Base-by-base conservation (phyloP, 2,888 invertebrate species). In the Phragmatobia fuliginosa region DNA sequence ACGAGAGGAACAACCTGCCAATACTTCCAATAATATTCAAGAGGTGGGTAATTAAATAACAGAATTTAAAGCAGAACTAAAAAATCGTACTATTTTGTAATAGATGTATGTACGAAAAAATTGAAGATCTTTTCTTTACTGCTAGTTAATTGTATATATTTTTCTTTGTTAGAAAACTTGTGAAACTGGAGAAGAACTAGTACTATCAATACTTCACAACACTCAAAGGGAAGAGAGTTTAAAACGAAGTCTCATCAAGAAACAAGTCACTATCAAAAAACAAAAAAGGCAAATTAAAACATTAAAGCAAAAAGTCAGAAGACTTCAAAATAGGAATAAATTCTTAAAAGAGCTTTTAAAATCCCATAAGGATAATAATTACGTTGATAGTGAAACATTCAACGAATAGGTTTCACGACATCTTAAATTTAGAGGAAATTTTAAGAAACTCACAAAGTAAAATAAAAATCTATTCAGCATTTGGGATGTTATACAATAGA, bases 251-350 rank as follows among this genome's bases (percentile, higher is more conserved):
- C 45, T 49, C 45, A n/a, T n/a, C n/a, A 49, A 49, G 10, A n/a
- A 49, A 25, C 49, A n/a, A 49, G 11, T n/a, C 10, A 11, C n/a
- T 21, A 1, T 49, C 21, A 49, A 21, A 21, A 49, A 49, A 49
- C 49, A 49, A 49, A 49, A 14, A 52, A 52, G 1, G 5, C 3
- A 14, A 11, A 52, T 76, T 10, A 74, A 71, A 74, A 74, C 64
- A 41, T 72, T 72, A 67, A 65, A 70, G 52, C 74, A 74, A 74
- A 74, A 69, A 68, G 70, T 73, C 25, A 70, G 60, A 64, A 70
- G 68, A 38, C 73, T 75, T 32, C 16, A 73, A 32, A 41, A 59
- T 16, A 72, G 65, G 63, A 73, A 74, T 69, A 70, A 71, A 63
- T 75, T 64, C 1, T 73, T 75, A 61, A 73, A 62, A 65, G 65